Evolutionary conservation across 2,113 vertebrate species (phyloP).

Genomic region (Macaca fascicularis): T2T-MFA8v1.1 NC_088378.1:65454001-65454500

Average conservation of each 20-base stretch:
- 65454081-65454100: neutral
- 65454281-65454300: neutral
- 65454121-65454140: neutral
- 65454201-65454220: neutral
- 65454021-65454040: neutral
- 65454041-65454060: neutral
- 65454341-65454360: neutral
- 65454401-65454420: neutral
- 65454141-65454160: neutral
- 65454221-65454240: neutral
- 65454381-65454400: neutral
- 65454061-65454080: neutral
- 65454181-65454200: too few relatives aligned
- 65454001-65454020: neutral
- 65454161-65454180: neutral
- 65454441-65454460: too few relatives aligned
- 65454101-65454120: rapidly evolving
- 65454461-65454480: too few relatives aligned
- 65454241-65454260: neutral
- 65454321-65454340: neutral
- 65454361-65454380: too few relatives aligned
- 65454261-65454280: neutral
- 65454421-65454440: neutral
- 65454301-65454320: neutral
- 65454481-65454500: too few relatives aligned